Percentiles rank a stretch among this genome's conserved stretches.
These are phyloP conservation scores for Lycopodina hypogea DNA, from an alignment of 37 sponge, comb jelly and placozoan genomes.

Conservation along the genomic window DNA sequence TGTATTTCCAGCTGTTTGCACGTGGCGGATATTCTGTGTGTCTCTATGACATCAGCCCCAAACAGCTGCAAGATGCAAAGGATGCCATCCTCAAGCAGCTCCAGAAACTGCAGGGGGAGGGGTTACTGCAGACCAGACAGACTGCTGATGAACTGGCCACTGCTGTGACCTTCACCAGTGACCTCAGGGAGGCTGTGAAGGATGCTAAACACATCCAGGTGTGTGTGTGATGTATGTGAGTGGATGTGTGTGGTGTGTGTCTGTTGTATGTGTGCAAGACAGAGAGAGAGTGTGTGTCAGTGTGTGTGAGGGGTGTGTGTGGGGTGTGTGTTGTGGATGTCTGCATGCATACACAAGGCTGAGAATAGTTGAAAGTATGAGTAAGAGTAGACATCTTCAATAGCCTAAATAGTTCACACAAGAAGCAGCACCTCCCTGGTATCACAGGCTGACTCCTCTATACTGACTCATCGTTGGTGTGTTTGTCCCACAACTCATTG, in stretches of 20 bases:
- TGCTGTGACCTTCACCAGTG: conserved; percentile 17
- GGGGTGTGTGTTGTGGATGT: too few species aligned
- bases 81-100: conserved; percentile 54
- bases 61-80: conserved; percentile 68
- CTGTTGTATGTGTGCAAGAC: too few species aligned
- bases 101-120: conserved; percentile 49
- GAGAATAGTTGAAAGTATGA: too few species aligned
- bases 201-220: conserved; percentile 85
- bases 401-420: too few species aligned
- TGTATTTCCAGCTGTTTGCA: conserved; percentile 56
- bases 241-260: background rate
- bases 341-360: too few species aligned
- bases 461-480: too few species aligned
- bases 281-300: background rate
- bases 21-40: conserved; percentile 66
- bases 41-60: conserved; percentile 67
- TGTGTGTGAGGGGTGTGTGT: background rate
- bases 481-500: too few species aligned
- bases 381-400: too few species aligned
- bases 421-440: too few species aligned
- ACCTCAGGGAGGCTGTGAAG: conserved; percentile 61
- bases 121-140: conserved; percentile 58
- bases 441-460: too few species aligned
- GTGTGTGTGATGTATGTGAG: background rate
- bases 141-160: conserved; percentile 42